Percentiles rank a stretch among this genome's conserved stretches.
Conservation (phyloP, 2,797 vertebrate genomes). For the Geotrypetes seraphini region DNA sequence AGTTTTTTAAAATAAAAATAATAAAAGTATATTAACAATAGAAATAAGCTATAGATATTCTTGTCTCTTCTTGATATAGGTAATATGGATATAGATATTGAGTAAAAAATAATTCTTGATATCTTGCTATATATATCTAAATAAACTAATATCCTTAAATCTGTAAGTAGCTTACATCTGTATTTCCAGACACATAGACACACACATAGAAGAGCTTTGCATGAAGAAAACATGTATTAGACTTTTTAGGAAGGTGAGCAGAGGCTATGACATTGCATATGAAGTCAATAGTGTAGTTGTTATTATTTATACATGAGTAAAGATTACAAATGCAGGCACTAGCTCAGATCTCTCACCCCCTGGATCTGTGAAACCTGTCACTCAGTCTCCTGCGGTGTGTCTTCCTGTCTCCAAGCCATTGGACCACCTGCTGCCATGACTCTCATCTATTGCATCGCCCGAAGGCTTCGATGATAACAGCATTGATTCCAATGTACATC, state of each 20-base stretch:
- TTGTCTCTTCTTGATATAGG: too few species aligned
- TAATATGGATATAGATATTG: too few species aligned
- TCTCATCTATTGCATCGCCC: conserved; percentile 77
- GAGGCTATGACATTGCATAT: conserved; percentile 64
- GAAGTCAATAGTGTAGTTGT: conserved; percentile 69
- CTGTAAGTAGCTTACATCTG: neutral
- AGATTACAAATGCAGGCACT: conserved; percentile 75
- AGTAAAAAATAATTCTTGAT: too few species aligned
- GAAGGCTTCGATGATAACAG: conserved; percentile 92
- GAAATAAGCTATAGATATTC: too few species aligned
- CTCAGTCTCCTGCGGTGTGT: conserved; percentile 74
- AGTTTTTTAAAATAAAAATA: too few species aligned
- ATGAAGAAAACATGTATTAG: conserved; percentile 24
- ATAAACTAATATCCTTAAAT: too few species aligned
- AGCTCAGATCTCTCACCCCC: conserved; percentile 75
- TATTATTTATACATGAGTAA: conserved; percentile 81
- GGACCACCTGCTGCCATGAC: conserved; percentile 75
- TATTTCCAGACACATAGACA: conserved; percentile 12
- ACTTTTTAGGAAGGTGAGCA: conserved; percentile 30
- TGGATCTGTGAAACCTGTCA: conserved; percentile 77
- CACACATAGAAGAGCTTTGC: conserved; percentile 20
- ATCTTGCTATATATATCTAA: too few species aligned
- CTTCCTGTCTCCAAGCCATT: conserved; percentile 75
- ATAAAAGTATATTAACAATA: too few species aligned
- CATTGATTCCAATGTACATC: conserved; percentile 99